Percentiles rank a stretch among this genome's conserved stretches.
These are phyloP conservation scores for Albula glossodonta DNA, from an alignment of 2,113 vertebrate species.

Conservation along the genomic window DNA sequence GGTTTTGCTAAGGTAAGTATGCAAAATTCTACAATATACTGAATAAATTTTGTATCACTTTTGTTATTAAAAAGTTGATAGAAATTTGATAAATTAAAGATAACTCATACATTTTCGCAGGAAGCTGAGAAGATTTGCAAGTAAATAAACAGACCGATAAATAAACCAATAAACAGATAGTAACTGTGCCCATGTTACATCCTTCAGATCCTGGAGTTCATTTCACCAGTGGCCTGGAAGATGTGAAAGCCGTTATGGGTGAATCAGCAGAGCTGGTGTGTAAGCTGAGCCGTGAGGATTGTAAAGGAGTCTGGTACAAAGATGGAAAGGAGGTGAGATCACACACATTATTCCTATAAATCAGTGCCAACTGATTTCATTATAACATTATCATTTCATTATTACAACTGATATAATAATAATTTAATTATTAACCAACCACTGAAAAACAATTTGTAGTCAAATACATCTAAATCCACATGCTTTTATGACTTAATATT, in stretches of 20 bases:
- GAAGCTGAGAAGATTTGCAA: background rate
- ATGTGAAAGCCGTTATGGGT: conserved; percentile 70
- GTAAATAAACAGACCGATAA: too few species aligned
- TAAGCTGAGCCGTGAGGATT: conserved; percentile 71
- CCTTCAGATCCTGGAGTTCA: conserved; percentile 68
- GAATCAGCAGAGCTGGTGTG: conserved; percentile 75
- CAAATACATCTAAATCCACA: too few species aligned
- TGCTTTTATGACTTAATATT: too few species aligned
- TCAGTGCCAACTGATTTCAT: too few species aligned
- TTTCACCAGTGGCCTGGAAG: conserved; percentile 74
- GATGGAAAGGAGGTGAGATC: conserved; percentile 78
- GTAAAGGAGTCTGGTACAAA: conserved; percentile 80
- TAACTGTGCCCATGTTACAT: conserved; percentile 35
- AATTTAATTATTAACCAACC: too few species aligned
- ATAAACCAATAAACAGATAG: background rate
- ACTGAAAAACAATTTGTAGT: too few species aligned
- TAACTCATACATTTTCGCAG: background rate
- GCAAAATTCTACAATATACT: background rate
- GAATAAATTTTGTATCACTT: background rate
- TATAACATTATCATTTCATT: too few species aligned
- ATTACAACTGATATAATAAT: too few species aligned
- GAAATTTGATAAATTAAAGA: background rate
- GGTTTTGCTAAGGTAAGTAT: background rate
- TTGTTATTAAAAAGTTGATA: conserved; percentile 8
- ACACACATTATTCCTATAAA: background rate